Conservation (phyloP, 1,140 invertebrate species). For the Phymorhynchus buccinoides region DNA sequence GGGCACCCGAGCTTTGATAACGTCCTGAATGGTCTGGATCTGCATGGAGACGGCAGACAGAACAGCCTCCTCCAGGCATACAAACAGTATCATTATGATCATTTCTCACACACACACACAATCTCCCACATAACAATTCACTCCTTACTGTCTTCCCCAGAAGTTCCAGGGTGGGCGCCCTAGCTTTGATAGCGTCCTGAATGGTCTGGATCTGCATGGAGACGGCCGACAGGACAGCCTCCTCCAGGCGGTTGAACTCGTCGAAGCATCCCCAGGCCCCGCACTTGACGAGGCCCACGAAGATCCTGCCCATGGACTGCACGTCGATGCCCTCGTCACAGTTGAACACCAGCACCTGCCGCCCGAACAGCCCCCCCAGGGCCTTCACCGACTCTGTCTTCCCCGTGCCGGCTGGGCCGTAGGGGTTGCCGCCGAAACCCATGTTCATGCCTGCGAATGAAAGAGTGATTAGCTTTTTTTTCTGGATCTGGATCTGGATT, state of each 20-base stretch:
- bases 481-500: no score
- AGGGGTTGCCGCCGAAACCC: slow-evolving; percentile 97
- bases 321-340: slow-evolving; percentile 99
- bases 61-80: slow-evolving; percentile 92
- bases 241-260: slow-evolving; percentile 96
- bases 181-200: slow-evolving; percentile 86
- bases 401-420: slow-evolving; percentile 97
- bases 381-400: slow-evolving; percentile 99
- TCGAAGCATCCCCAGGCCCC: slow-evolving; percentile 99
- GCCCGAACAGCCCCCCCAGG: slow-evolving; percentile 88
- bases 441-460: slow-evolving; percentile 85
- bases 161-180: slow-evolving; percentile 78
- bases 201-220: slow-evolving; percentile 92
- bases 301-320: slow-evolving; percentile 91
- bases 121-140: background rate
- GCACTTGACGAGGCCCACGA: slow-evolving; percentile 92
- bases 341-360: slow-evolving; percentile 96
- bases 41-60: slow-evolving; percentile 93
- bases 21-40: slow-evolving; percentile 90
- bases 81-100: no score
- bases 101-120: no score
- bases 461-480: background rate
- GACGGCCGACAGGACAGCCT: slow-evolving; percentile 92
- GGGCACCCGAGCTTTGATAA: slow-evolving; percentile 81
- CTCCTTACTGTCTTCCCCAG: slow-evolving; percentile 82